Base-by-base conservation (phyloP, 2,113 vertebrate genomes). In the Gallinago paraguaiae region DNA sequence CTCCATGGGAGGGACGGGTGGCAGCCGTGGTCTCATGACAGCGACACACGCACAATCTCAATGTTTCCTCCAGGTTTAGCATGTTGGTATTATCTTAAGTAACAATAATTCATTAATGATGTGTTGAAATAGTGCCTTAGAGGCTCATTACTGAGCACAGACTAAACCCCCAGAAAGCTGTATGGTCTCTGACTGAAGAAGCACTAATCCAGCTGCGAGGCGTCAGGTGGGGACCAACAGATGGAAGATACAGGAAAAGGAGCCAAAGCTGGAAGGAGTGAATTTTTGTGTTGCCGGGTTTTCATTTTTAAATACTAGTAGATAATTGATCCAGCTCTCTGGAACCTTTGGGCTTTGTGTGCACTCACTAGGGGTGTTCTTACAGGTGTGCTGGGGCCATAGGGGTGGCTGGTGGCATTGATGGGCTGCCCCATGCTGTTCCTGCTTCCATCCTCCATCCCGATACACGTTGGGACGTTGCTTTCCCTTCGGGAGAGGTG, bases 361-460 rank as follows among this genome's bases (percentile, higher is more conserved):
- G 31, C n/a, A 5, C 61, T 53, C 20, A 0, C 2, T 17, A 0
- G 15, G 39, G 31, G 11, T 3, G 3, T 24, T 75, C 39, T n/a
- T 37, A 7, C 30, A 17, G 25, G 33, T 7, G 61, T 54, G 53
- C 28, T 17, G 53, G 53, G 53, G 28, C 53, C 10, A 6, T 18
- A 30, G 28, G 53, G 53, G 56, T 22, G n/a, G 57, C n/a, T 48
- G 28, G 61, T 15, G 41, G 33, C 61, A 48, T 23, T 48, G 48
- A 23, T 70, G 6, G 7, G 0, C 1, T 28, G 1, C 6, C 2
- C 41, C 2, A 2, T 14, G 83, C 31, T 13, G 4, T 4, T 68
- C 19, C 61, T 41, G 69, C 39, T 19, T 18, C 30, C 3, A 1
- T 17, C 12, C 0, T 27, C 76, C 18, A 0, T 28, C 20, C 31